Base-by-base conservation (phyloP, 2,113 vertebrate species). In the Bagarius yarrelli region DNA sequence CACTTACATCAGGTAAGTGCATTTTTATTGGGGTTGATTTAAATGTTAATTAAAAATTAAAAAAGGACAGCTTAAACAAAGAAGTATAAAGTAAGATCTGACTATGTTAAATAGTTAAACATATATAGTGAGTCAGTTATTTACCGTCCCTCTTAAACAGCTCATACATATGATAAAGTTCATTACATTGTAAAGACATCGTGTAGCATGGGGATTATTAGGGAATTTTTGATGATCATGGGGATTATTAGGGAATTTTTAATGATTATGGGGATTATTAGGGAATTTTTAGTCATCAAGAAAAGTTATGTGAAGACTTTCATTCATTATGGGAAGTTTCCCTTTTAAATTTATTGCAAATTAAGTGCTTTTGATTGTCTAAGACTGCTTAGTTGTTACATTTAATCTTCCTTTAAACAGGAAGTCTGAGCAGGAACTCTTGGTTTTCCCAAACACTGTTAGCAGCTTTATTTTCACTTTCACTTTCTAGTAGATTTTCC, bases 401-500 rank as follows among this genome's bases (percentile, higher is more conserved):
- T 73, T 73, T 14, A 40, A 44, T 56, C 21, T 34, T 8, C n/a
- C 23, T 84, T 72, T 50, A 8, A 2, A 60, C 2, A 53, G 18
- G 2, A 70, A 53, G 30, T 21, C 12, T 61, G 27, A 76, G 25
- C 25, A 52, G 44, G 27, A 55, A 61, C 70, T 80, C 16, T 23
- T 52, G 55, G 4, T 36, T 79, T 79, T 67, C 23, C 40, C 36
- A 50, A 55, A 55, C 6, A 36, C 50, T 52, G 25, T 59, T n/a
- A 34, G 23, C 52, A 59, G 32, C 16, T 30, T 13, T 8, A 76
- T 79, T 55, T 81, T 81, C 79, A 82, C 36, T 90, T 91, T 90
- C 84, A 87, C 75, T 90, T 91, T 91, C 59, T 18, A 14, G 75
- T 86, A 80, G 11, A 64, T 60, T 81, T n/a, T 27, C 50, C 19